Percentiles rank a stretch among this genome's conserved stretches.
These are phyloP conservation scores for Neoascia interrupta DNA, from an alignment of 2,888 invertebrate genomes.

Conservation along the genomic window DNA sequence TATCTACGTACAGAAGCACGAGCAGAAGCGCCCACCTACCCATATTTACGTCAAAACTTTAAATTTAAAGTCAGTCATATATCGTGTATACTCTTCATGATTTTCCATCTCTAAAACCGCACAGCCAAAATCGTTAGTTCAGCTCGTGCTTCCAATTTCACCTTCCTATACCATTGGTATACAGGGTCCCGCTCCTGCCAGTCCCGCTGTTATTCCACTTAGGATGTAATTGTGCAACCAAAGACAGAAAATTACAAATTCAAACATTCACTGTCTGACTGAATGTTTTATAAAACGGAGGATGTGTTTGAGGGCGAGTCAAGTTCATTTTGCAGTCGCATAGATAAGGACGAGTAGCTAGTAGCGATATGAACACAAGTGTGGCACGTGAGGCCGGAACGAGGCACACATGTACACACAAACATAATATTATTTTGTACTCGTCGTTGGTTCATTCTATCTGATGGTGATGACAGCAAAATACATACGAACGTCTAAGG, in stretches of 20 bases:
- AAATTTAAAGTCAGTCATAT: conserved; percentile 20
- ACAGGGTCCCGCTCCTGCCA: neutral
- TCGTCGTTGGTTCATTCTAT: no score
- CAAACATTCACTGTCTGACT: conserved; percentile 44
- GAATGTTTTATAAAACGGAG: conserved; percentile 43
- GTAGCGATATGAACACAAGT: conserved; percentile 18
- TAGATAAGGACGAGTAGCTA: no score
- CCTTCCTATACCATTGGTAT: neutral
- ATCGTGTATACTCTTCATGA: neutral
- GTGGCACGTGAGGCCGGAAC: conserved; percentile 28
- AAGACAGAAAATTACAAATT: conserved; percentile 58
- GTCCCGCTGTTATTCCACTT: conserved; percentile 32
- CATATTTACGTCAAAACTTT: no score
- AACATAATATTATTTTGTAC: no score
- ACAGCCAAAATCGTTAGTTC: neutral
- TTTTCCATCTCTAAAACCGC: conserved; percentile 6
- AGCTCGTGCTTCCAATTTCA: neutral
- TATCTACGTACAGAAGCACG: no score
- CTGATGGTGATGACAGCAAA: neutral
- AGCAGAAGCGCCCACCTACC: no score
- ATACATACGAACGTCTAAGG: conserved; percentile 21
- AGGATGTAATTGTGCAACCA: conserved; percentile 56
- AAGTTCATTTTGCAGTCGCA: conserved; percentile 35
- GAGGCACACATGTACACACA: neutral
- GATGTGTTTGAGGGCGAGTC: conserved; percentile 40